Evolutionary conservation across 2,113 vertebrate species (phyloP), one percentile per base, ranked within the genome.

Genomic region (Bos javanicus): DNA sequence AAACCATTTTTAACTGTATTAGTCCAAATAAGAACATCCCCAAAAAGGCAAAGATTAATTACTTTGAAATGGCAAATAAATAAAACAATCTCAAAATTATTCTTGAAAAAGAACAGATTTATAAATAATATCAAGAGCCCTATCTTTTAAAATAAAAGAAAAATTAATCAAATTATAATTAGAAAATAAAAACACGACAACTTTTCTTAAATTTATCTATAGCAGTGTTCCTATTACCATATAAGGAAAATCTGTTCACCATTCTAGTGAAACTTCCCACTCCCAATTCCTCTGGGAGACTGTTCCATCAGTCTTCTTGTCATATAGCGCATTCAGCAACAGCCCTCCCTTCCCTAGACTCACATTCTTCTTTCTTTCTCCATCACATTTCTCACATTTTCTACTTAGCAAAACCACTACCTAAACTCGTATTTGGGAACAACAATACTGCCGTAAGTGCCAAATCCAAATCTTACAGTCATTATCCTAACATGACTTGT

Each of bases 51-150:
- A 90, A 74, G 19, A 62, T 28, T 56, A 84, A 87, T 90, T 57
- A 84, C n/a, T 59, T 80, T 50, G 17, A 80, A 95, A 23, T 56
- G 16, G 3, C 39, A 96, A 92, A 15, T 21, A 93, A 52, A 67
- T 60, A 50, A 90, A 94, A 85, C 28, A 76, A 96, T 91, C n/a
- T 46, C 28, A 94, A 94, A 94, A 94, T 21, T 52, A 12, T 84
- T 25, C 26, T 67, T 87, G 80, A 52, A 19, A 92, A 96, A 90
- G 25, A 78, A 92, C 6, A 64, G n/a, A 57, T 43, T 60, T 46
- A 76, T 46, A 60, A 52, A 84, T 71, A 90, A 9, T 11, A 78
- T 19, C 26, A 94, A 81, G 9, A 60, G 26, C 43, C 6, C 33
- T 64, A 62, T 64, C 11, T 87, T 87, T 17, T 90, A 46, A 95